phyloP scores from a whole-genome alignment of 2,888 invertebrate species.

The Gastracanthus pulcherrimus region DNA sequence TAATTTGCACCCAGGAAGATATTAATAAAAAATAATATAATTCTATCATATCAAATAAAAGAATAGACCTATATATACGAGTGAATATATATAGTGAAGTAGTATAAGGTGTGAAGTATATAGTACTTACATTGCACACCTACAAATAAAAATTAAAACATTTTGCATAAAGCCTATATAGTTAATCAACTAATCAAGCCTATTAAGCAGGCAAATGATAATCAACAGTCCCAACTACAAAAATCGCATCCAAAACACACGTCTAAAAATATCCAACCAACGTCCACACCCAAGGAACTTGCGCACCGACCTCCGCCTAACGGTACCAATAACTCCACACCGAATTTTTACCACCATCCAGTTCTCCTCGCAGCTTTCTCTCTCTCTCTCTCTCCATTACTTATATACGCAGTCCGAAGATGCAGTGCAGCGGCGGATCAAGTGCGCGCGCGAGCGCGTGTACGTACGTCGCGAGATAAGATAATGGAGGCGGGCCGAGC shows the following conservation, averaged over 20 bases:
- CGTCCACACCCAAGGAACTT: too few relatives aligned
- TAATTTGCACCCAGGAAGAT: too few relatives aligned
- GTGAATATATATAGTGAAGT: too few relatives aligned
- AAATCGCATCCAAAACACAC: not conserved
- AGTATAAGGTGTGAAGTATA: too few relatives aligned
- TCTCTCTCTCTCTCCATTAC: not conserved
- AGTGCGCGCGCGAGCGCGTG: not conserved
- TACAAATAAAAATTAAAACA: not conserved
- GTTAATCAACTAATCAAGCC: not conserved
- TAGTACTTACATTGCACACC: not conserved
- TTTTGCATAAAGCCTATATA: not conserved
- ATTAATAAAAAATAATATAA: too few relatives aligned
- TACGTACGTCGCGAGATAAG: slow-evolving; percentile 23
- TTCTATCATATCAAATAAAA: too few relatives aligned
- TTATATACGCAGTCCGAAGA: not conserved
- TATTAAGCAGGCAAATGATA: not conserved
- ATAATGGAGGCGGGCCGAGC: slow-evolving; percentile 12
- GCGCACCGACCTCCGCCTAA: not conserved
- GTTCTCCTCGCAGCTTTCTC: not conserved
- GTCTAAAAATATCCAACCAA: not conserved
- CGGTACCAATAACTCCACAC: not conserved
- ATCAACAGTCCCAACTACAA: not conserved
- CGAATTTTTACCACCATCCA: not conserved
- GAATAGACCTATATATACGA: too few relatives aligned
- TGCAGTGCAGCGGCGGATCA: not conserved